Conservation (phyloP, 2,113 vertebrate species). For the Halichoeres trimaculatus region DNA sequence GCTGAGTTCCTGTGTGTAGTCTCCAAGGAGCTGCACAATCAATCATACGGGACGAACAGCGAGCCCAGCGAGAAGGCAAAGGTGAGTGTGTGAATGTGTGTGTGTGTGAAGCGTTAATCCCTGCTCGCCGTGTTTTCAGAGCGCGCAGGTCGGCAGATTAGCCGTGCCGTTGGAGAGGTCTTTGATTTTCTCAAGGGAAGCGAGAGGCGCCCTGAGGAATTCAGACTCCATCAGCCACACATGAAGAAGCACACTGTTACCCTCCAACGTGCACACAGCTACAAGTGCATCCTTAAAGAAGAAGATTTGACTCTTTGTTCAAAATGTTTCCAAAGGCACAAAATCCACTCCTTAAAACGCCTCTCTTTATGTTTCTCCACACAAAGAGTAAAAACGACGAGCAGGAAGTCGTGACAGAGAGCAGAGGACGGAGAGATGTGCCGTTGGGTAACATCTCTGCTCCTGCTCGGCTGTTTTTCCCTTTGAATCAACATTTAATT, state of each 20-base stretch:
- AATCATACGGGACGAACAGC: conserved; percentile 90
- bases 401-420: not conserved
- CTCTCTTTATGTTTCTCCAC: not conserved
- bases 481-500: not conserved
- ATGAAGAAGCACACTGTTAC: conserved; percentile 22
- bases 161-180: conserved; percentile 22
- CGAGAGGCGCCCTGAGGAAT: conserved; percentile 42
- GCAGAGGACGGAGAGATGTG: not conserved
- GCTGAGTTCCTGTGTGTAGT: conserved; percentile 99
- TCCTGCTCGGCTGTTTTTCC: not conserved
- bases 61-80: conserved; percentile 99
- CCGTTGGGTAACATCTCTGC: conserved; percentile 7
- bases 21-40: conserved; percentile 98
- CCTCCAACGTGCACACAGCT: not conserved
- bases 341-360: not conserved
- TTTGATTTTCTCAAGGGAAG: conserved; percentile 42
- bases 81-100: conserved; percentile 79
- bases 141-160: conserved; percentile 42
- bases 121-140: conserved; percentile 4
- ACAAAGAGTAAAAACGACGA: not conserved
- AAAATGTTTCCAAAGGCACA: conserved; percentile 10
- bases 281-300: not conserved
- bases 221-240: conserved; percentile 24
- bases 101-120: conserved; percentile 27
- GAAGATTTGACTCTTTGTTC: not conserved